phyloP scores from a whole-genome alignment of 2,113 vertebrate genomes.

The Menidia beryllina region DNA sequence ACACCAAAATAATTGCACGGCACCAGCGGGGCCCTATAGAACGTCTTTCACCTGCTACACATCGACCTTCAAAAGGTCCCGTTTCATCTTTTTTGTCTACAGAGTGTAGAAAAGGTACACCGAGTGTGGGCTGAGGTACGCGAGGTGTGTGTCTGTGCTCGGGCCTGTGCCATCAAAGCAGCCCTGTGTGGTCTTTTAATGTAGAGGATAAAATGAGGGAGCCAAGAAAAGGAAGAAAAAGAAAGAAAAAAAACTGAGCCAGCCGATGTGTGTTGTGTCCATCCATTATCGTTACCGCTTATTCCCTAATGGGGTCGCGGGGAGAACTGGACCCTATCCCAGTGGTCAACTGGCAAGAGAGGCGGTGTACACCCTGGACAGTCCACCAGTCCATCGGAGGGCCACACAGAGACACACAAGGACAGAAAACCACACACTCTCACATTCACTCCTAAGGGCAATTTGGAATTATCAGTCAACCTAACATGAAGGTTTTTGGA shows the following conservation, averaged over 20 bases:
- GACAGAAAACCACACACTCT: too few relatives aligned
- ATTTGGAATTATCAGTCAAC: too few relatives aligned
- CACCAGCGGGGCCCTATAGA: constrained; percentile 18
- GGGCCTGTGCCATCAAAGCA: neutral
- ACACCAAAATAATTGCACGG: constrained; percentile 57
- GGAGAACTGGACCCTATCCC: too few relatives aligned
- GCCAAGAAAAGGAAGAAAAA: neutral
- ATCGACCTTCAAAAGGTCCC: constrained; percentile 61
- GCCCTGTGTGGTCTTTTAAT: constrained; percentile 3
- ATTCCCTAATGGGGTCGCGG: too few relatives aligned
- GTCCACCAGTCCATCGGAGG: too few relatives aligned
- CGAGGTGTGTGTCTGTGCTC: neutral
- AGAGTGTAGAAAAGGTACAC: constrained; percentile 50
- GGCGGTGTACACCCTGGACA: too few relatives aligned
- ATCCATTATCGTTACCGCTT: too few relatives aligned
- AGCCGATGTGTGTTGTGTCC: constrained; percentile 3
- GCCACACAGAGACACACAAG: too few relatives aligned
- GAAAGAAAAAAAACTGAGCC: neutral
- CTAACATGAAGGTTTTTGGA: too few relatives aligned
- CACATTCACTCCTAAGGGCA: too few relatives aligned
- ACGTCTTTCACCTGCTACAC: constrained; percentile 57
- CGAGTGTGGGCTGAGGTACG: constrained; percentile 15
- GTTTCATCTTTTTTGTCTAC: constrained; percentile 66
- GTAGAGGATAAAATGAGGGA: constrained; percentile 14
- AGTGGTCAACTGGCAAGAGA: too few relatives aligned